phyloP scores from a whole-genome alignment of 2,113 vertebrate species.

The Thermophis baileyi region DNA sequence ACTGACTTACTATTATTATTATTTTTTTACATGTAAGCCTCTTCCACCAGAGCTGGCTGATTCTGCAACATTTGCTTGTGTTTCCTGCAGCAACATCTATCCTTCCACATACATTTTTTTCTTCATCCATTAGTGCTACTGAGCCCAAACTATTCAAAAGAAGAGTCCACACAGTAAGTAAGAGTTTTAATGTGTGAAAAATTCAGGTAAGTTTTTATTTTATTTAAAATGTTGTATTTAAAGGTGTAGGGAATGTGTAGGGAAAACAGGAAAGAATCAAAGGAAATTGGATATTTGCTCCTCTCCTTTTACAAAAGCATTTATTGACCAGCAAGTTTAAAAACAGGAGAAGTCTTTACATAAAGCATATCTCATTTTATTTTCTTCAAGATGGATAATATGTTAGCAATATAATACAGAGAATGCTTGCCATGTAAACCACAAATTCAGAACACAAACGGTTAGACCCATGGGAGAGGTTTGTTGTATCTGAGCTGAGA shows the following conservation, averaged over 20 bases:
- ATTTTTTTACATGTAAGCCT: neutral
- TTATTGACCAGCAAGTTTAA: slow-evolving; percentile 30
- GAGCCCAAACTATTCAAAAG: neutral
- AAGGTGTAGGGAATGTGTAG: neutral
- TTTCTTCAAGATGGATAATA: slow-evolving; percentile 60
- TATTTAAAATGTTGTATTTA: neutral
- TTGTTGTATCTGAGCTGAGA: slow-evolving; percentile 69
- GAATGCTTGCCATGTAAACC: slow-evolving; percentile 60
- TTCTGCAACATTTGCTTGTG: neutral
- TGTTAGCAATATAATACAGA: slow-evolving; percentile 61
- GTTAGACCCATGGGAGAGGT: slow-evolving; percentile 62
- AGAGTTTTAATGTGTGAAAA: neutral
- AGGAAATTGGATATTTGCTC: slow-evolving; percentile 22
- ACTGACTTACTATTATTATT: neutral
- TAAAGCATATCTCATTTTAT: slow-evolving; percentile 42
- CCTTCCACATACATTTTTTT: neutral
- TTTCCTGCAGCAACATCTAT: neutral
- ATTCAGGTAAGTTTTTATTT: neutral
- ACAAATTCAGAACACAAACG: slow-evolving; percentile 66
- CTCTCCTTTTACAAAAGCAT: slow-evolving; percentile 27
- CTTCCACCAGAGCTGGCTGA: neutral
- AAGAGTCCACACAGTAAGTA: neutral
- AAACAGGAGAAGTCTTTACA: slow-evolving; percentile 39
- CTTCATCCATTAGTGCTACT: neutral
- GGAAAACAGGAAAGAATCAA: neutral